These are phyloP conservation scores for Aurelia aurita DNA, from an alignment of 30 jellyfish, hydroid and myxozoan genomes.

Conservation along the genomic window DNA sequence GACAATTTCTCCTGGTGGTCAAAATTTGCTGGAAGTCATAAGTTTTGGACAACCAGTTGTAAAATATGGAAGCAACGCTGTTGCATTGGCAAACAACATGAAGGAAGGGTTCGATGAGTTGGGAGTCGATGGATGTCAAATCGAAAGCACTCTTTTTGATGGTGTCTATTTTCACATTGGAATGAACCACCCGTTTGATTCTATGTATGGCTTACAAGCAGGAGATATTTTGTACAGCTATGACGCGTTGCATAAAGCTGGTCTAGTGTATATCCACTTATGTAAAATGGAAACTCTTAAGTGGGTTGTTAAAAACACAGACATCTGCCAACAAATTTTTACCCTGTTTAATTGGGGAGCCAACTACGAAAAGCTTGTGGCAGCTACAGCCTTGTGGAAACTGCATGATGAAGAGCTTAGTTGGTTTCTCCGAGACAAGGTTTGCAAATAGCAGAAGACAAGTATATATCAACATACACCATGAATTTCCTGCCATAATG, in stretches of 20 bases:
- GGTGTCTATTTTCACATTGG: slow-evolving; percentile 46
- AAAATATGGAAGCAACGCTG: slow-evolving; percentile 13
- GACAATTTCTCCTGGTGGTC: slow-evolving; percentile 32
- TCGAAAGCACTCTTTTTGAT: slow-evolving; percentile 42
- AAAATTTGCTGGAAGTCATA: slow-evolving; percentile 8
- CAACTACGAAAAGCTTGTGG: slow-evolving; percentile 45
- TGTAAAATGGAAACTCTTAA: slow-evolving; percentile 25
- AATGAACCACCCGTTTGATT: slow-evolving; percentile 16
- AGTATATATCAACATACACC: slow-evolving; percentile 49
- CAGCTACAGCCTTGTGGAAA: slow-evolving; percentile 56
- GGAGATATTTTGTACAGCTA: too few species aligned
- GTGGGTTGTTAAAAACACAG: slow-evolving; percentile 48
- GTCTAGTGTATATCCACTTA: slow-evolving; percentile 35
- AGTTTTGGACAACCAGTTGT: slow-evolving; percentile 28
- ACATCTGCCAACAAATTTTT: slow-evolving; percentile 42
- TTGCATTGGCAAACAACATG: slow-evolving; percentile 22
- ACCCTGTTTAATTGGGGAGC: slow-evolving; percentile 46
- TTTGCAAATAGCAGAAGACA: slow-evolving; percentile 46
- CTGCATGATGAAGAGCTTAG: slow-evolving; percentile 27
- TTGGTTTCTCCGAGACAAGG: slow-evolving; percentile 26
- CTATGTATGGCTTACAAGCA: slow-evolving; percentile 28
- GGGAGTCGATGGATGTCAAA: slow-evolving; percentile 37
- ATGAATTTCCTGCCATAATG: slow-evolving; percentile 39
- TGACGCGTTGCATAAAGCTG: slow-evolving; percentile 30
- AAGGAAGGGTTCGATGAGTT: slow-evolving; percentile 26